Evolutionary conservation across 2,888 invertebrate species (phyloP).

Genomic region (Iphiclides podalirius): DNA sequence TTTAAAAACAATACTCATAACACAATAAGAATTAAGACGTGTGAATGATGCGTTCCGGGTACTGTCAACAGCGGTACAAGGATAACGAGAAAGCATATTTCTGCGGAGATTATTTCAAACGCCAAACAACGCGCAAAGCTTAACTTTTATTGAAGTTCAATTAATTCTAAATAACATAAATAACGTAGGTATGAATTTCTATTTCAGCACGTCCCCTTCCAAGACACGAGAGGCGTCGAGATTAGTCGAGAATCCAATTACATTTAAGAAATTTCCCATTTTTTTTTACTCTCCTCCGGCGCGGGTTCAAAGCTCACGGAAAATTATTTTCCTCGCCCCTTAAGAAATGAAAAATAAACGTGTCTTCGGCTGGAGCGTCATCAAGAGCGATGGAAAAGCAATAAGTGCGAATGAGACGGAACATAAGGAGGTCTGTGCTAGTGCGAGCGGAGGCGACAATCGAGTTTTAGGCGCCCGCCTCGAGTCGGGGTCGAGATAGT

Average conservation of each 20-base stretch:
- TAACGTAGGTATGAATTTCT: conserved; percentile 17
- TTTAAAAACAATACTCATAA: no score
- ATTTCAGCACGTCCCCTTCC: conserved; percentile 54
- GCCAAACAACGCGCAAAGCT: no score
- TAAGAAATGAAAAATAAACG: conserved; percentile 78
- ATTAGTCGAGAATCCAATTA: conserved; percentile 77
- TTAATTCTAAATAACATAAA: conserved; percentile 9
- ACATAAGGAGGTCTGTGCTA: conserved; percentile 23
- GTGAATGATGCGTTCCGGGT: no score
- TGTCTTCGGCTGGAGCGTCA: conserved; percentile 35
- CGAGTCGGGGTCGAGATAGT: conserved; percentile 52
- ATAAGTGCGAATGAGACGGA: conserved; percentile 39
- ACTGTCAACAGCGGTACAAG: no score
- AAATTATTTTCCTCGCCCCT: conserved; percentile 75
- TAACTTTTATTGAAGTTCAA: background rate
- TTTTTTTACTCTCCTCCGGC: conserved; percentile 50
- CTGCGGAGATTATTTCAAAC: no score
- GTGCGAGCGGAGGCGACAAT: conserved; percentile 38
- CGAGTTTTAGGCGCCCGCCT: conserved; percentile 39
- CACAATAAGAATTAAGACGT: no score
- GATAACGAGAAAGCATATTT: no score
- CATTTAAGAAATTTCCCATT: conserved; percentile 74
- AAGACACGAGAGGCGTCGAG: conserved; percentile 64
- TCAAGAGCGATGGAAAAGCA: conserved; percentile 36
- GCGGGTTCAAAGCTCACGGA: conserved; percentile 75